These are phyloP conservation scores for Cervus canadensis DNA, from an alignment of 2,113 vertebrate genomes.

Conservation along the genomic window DNA sequence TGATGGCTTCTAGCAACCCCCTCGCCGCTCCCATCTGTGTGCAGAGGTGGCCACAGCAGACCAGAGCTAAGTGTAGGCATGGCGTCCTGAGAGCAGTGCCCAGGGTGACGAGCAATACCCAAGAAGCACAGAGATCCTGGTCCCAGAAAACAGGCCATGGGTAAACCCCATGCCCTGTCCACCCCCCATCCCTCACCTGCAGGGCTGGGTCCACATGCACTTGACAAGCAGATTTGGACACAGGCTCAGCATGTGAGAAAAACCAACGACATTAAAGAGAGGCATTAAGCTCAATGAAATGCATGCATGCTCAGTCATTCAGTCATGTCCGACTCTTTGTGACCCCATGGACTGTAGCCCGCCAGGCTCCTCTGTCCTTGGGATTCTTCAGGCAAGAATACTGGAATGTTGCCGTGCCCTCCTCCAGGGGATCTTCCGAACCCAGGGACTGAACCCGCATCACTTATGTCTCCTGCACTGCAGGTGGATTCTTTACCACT, in stretches of 20 bases:
- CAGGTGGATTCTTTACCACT: neutral
- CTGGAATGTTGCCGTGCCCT: neutral
- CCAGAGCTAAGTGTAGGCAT: neutral
- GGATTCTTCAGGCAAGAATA: neutral
- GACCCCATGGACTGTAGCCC: neutral
- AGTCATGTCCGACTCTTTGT: neutral
- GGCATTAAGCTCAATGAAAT: neutral
- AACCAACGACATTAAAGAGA: neutral
- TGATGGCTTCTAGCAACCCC: neutral
- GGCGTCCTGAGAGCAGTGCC: neutral
- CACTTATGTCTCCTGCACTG: neutral
- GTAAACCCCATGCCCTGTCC: neutral
- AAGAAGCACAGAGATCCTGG: neutral
- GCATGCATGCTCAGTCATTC: neutral
- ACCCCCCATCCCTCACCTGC: rapidly evolving
- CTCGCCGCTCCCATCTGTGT: neutral
- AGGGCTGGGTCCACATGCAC: neutral
- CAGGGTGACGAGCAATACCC: neutral
- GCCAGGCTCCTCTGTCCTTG: neutral
- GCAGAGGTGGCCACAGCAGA: neutral
- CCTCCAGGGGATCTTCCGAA: neutral
- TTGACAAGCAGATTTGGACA: neutral
- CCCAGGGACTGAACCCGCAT: neutral
- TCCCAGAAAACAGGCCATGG: neutral
- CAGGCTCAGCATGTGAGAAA: neutral